Percentiles rank a stretch among this genome's conserved stretches.
These are phyloP conservation scores for Heliopora coerulea DNA, from an alignment of 92 coral and sea anemone species.

Conservation along the genomic window DNA sequence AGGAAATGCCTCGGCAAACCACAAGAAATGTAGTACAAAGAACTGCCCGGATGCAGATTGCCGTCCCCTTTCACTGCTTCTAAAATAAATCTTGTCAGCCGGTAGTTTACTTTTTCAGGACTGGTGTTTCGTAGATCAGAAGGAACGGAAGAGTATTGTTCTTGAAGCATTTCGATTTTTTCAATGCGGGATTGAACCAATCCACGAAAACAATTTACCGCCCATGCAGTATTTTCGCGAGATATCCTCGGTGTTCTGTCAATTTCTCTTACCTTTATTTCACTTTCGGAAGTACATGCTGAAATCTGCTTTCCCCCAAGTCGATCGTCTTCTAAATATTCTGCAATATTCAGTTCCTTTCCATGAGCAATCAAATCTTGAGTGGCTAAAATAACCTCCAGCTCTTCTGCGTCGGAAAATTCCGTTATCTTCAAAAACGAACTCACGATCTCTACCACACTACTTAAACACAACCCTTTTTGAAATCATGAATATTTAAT, in stretches of 20 bases:
- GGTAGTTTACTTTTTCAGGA: not conserved
- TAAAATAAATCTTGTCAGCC: slow-evolving; percentile 20
- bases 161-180: slow-evolving; percentile 5
- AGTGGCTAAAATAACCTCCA: slow-evolving; percentile 7
- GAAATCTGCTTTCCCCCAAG: not conserved
- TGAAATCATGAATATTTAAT: no score
- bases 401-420: slow-evolving; percentile 5
- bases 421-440: not conserved
- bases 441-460: no score
- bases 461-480: no score
- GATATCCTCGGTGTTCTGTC: slow-evolving; percentile 35
- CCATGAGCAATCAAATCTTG: slow-evolving; percentile 13
- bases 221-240: slow-evolving; percentile 18
- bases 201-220: not conserved
- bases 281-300: not conserved
- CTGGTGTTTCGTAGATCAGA: not conserved
- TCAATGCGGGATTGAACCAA: slow-evolving; percentile 3
- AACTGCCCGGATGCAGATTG: slow-evolving; percentile 29
- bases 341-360: not conserved
- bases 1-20: slow-evolving; percentile 36
- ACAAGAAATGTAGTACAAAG: slow-evolving; percentile 22
- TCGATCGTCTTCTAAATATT: slow-evolving; percentile 5
- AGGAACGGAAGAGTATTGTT: slow-evolving; percentile 13
- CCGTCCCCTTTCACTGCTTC: slow-evolving; percentile 35
- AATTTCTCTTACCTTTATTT: slow-evolving; percentile 9